A percentile compares a stretch with the other conserved stretches of the same genome.
phyloP scores from a whole-genome alignment of 2,113 vertebrate species.

The Laterallus jamaicensis region DNA sequence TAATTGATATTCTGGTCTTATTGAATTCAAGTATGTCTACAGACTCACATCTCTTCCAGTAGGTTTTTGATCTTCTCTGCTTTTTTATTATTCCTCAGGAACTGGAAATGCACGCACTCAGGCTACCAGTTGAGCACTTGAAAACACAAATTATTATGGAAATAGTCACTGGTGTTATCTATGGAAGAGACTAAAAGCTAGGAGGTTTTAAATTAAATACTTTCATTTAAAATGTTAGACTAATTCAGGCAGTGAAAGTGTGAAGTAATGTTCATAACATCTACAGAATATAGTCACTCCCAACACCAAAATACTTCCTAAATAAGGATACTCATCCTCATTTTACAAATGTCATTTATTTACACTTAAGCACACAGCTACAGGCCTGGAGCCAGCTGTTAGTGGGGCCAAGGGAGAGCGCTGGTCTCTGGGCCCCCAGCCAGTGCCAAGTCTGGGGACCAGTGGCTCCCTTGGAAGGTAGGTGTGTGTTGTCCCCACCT shows the following conservation, averaged over 20 bases:
- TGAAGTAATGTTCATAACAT: neutral
- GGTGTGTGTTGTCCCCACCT: neutral
- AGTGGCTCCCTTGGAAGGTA: rapidly evolving
- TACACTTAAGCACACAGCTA: neutral
- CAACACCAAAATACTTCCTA: neutral
- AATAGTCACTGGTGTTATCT: neutral
- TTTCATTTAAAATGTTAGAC: neutral
- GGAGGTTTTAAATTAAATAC: neutral
- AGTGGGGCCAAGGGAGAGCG: rapidly evolving
- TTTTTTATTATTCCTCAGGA: neutral
- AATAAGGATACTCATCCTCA: neutral
- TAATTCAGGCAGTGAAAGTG: neutral
- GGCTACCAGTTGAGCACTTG: neutral
- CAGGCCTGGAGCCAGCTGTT: neutral
- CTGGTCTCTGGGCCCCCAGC: neutral
- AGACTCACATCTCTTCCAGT: neutral
- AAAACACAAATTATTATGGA: neutral
- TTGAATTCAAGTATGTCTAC: neutral
- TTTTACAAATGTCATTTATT: neutral
- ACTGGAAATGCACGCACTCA: neutral
- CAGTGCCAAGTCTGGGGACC: neutral
- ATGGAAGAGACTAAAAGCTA: neutral
- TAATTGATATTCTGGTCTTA: neutral
- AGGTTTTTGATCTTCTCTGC: neutral
- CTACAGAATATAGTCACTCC: neutral